These are phyloP conservation scores for Agonopterix arenella DNA, from an alignment of 2,888 invertebrate species.

Conservation along the genomic window DNA sequence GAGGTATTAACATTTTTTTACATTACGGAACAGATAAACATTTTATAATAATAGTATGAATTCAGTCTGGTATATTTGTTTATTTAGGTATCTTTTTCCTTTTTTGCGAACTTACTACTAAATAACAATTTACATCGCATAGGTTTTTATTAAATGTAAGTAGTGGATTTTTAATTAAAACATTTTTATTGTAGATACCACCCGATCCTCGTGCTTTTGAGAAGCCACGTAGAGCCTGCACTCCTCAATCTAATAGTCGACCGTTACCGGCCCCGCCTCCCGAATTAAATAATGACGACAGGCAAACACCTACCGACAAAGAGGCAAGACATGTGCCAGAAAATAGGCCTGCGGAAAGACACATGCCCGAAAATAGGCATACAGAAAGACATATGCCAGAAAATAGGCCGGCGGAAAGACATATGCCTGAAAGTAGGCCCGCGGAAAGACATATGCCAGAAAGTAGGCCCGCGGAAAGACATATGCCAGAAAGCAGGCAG, in stretches of 20 bases:
- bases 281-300: conserved; percentile 29
- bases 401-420: conserved; percentile 7
- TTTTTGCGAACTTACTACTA: too few relatives aligned
- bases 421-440: background rate
- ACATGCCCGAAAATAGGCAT: conserved; percentile 12
- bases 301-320: conserved; percentile 24
- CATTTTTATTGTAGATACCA: conserved; percentile 42
- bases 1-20: conserved; percentile 55
- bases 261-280: conserved; percentile 64
- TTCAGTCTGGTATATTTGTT: too few relatives aligned
- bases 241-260: conserved; percentile 62
- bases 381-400: conserved; percentile 11
- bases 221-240: conserved; percentile 62
- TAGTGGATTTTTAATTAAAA: background rate
- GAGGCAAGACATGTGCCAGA: conserved; percentile 10
- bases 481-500: conserved; percentile 3
- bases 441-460: conserved; percentile 6
- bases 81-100: too few relatives aligned
- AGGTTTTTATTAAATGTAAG: too few relatives aligned
- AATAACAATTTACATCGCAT: too few relatives aligned
- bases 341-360: conserved; percentile 14
- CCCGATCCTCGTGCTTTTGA: conserved; percentile 68
- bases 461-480: conserved; percentile 11
- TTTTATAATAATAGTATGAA: too few relatives aligned
- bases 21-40: too few relatives aligned